Evolutionary conservation across 2,797 vertebrate species (phyloP).

Genomic region (Lepidocolaptes lacrymiger): DNA sequence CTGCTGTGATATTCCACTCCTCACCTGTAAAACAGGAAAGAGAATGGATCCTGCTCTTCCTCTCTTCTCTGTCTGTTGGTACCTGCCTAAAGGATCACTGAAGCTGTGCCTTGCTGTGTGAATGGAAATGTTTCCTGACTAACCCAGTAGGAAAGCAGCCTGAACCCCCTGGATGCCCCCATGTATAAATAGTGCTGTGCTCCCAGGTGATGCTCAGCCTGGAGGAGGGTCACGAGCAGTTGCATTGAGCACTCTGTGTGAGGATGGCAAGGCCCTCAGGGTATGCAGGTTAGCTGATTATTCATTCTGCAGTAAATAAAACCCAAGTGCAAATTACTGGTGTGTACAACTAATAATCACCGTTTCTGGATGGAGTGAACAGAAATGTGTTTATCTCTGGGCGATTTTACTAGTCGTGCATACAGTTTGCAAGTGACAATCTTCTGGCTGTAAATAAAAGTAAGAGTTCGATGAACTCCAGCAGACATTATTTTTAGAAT

Average conservation of each 20-base stretch:
- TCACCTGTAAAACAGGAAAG: not conserved
- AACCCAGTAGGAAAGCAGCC: not conserved
- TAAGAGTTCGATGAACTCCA: not conserved
- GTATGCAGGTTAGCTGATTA: conserved; percentile 3
- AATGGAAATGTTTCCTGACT: not conserved
- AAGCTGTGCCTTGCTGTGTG: not conserved
- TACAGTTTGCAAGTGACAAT: not conserved
- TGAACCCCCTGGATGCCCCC: not conserved
- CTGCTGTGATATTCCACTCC: not conserved
- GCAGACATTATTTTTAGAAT: not conserved
- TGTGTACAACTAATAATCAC: conserved; percentile 5
- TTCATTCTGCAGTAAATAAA: conserved; percentile 22
- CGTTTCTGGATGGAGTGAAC: not conserved
- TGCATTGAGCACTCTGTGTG: not conserved
- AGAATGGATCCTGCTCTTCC: not conserved
- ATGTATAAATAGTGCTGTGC: not conserved
- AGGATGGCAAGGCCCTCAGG: not conserved
- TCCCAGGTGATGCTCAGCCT: not conserved
- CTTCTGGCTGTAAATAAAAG: not conserved
- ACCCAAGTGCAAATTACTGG: conserved; percentile 8
- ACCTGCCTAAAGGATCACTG: not conserved
- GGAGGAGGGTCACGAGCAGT: not conserved
- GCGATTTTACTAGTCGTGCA: not conserved
- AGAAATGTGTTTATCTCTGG: not conserved
- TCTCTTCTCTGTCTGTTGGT: not conserved